Conservation (phyloP, 2,888 invertebrate genomes). For the Drosophila vallismaia region DNA sequence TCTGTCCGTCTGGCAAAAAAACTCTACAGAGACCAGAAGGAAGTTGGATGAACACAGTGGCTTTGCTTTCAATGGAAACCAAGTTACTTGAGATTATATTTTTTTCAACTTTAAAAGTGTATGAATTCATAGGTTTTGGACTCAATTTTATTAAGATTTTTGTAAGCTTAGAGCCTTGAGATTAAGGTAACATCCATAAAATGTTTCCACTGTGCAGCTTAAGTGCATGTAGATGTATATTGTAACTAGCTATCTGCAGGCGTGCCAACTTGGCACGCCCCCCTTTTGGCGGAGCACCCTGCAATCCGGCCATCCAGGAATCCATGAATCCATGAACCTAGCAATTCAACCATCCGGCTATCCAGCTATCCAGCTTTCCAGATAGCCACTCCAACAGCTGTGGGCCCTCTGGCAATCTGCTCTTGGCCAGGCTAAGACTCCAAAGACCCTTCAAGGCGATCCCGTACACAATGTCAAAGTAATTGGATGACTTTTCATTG, state of each 20-base stretch:
- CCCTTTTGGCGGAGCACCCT: slow-evolving; percentile 38
- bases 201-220: slow-evolving; percentile 37
- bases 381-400: slow-evolving; percentile 48
- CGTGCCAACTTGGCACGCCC: slow-evolving; percentile 70
- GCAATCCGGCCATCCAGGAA: slow-evolving; percentile 10
- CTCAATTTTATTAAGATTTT: background rate
- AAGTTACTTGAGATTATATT: background rate
- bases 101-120: background rate
- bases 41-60: slow-evolving; percentile 52
- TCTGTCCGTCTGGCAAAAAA: slow-evolving; percentile 54
- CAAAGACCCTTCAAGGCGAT: slow-evolving; percentile 11
- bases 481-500: slow-evolving; percentile 72
- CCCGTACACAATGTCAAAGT: slow-evolving; percentile 70
- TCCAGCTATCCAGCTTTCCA: slow-evolving; percentile 19
- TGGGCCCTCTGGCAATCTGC: slow-evolving; percentile 35
- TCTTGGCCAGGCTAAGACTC: slow-evolving; percentile 23
- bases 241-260: slow-evolving; percentile 73
- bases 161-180: background rate
- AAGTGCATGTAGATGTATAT: slow-evolving; percentile 54
- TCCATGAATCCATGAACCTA: slow-evolving; percentile 6
- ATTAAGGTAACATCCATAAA: slow-evolving; percentile 1
- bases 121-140: background rate
- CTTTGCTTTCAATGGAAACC: background rate
- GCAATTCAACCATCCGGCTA: slow-evolving; percentile 13
- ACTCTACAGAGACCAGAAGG: slow-evolving; percentile 26